Percentiles rank a stretch among this genome's conserved stretches.
Conservation (phyloP, 2,797 vertebrate species). For the Cetoscarus ocellatus region DNA sequence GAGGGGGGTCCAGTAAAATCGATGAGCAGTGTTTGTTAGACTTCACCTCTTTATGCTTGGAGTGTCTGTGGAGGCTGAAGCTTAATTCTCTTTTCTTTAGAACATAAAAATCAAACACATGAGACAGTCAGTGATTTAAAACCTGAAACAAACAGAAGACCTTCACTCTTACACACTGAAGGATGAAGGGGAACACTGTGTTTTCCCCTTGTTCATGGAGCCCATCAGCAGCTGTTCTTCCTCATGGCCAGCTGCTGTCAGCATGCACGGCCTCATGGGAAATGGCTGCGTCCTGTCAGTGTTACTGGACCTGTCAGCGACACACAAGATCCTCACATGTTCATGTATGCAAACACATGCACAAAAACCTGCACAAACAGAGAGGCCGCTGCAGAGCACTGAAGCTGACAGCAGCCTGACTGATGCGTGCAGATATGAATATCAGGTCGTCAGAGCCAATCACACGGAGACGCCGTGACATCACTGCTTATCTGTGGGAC, state of each 20-base stretch:
- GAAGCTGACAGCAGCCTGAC: background rate
- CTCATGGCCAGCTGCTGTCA: conserved; percentile 75
- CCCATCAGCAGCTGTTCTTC: conserved; percentile 65
- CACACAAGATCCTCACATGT: conserved; percentile 30
- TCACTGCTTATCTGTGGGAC: too few species aligned
- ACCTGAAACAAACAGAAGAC: background rate
- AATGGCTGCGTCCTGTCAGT: conserved; percentile 71
- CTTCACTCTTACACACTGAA: too few species aligned
- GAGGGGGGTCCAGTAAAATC: too few species aligned
- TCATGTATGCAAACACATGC: conserved; percentile 25
- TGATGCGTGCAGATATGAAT: background rate
- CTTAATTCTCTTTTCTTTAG: background rate
- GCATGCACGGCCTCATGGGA: conserved; percentile 73
- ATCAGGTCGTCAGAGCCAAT: too few species aligned
- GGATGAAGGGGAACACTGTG: conserved; percentile 25
- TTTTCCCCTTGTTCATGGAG: conserved; percentile 56
- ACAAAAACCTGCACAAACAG: conserved; percentile 1
- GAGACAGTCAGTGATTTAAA: conserved; percentile 13
- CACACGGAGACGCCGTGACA: too few species aligned
- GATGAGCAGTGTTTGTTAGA: background rate
- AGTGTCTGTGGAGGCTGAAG: background rate
- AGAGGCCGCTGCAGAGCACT: conserved; percentile 1
- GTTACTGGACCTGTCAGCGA: conserved; percentile 77
- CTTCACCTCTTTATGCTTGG: too few species aligned
- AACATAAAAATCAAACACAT: background rate